A percentile compares a stretch with the other conserved stretches of the same genome.
phyloP scores from a whole-genome alignment of 2,797 vertebrate genomes.

The Triplophysa bombifrons region DNA sequence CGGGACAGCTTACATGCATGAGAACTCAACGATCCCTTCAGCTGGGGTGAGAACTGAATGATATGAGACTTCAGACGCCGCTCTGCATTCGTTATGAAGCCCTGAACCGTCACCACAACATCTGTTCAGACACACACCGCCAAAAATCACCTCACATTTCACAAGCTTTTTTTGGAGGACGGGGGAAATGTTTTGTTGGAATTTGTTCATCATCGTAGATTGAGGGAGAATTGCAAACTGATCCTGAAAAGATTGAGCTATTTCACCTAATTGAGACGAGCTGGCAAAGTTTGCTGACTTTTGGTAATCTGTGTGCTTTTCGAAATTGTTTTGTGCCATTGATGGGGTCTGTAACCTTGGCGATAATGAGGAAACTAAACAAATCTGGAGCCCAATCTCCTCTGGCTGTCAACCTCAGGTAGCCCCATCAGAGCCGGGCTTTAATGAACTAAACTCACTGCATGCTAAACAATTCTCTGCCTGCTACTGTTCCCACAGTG shows the following conservation, averaged over 20 bases:
- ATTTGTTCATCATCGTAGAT: neutral
- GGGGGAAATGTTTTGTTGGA: neutral
- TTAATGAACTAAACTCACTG: constrained; percentile 53
- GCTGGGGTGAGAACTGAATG: constrained; percentile 8
- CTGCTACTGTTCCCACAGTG: neutral
- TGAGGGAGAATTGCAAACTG: neutral
- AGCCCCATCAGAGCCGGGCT: constrained; percentile 49
- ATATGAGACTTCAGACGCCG: constrained; percentile 10
- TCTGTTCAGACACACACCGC: neutral
- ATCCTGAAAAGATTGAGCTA: constrained; percentile 13
- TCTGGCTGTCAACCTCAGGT: constrained; percentile 52
- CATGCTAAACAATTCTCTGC: constrained; percentile 51
- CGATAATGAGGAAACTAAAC: constrained; percentile 66
- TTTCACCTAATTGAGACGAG: constrained; percentile 40
- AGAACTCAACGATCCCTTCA: constrained; percentile 23
- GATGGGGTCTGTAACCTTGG: constrained; percentile 61
- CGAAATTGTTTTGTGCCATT: constrained; percentile 46
- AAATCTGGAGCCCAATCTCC: constrained; percentile 58
- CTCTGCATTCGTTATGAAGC: constrained; percentile 19
- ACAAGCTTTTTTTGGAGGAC: neutral
- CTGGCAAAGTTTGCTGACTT: constrained; percentile 36
- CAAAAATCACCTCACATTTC: neutral
- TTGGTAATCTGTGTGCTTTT: constrained; percentile 46
- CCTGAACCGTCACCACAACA: constrained; percentile 6
- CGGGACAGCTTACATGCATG: neutral